Percentiles rank a stretch among this genome's conserved stretches.
Evolutionary conservation across 2,113 vertebrate genomes (phyloP).

Genomic region (Rynchops niger): DNA sequence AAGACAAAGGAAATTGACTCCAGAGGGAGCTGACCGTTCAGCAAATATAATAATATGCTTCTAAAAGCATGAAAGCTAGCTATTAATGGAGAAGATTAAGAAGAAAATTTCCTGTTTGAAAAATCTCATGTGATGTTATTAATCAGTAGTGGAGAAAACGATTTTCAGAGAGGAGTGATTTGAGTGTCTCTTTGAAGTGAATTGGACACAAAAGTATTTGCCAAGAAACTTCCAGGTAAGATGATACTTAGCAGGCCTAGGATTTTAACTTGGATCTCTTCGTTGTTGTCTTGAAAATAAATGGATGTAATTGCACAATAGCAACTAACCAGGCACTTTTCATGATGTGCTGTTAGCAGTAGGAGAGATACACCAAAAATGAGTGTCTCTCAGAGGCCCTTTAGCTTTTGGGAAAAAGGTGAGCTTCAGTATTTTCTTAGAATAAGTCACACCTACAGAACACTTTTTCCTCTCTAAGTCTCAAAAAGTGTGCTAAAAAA

Average conservation of each 20-base stretch:
- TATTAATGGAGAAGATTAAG: background rate
- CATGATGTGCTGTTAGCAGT: background rate
- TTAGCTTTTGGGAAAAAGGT: background rate
- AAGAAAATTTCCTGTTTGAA: background rate
- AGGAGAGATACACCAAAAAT: background rate
- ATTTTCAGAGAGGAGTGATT: background rate
- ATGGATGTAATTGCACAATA: background rate
- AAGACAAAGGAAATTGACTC: background rate
- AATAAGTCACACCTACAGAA: background rate
- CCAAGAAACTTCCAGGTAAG: background rate
- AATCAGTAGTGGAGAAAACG: background rate
- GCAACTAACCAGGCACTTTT: rapidly evolving
- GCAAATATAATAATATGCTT: background rate
- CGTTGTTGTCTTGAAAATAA: background rate
- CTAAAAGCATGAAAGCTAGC: background rate
- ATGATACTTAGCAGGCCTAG: background rate
- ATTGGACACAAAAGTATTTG: background rate
- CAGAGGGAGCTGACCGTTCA: background rate
- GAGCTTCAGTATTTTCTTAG: background rate
- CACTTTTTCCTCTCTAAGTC: background rate
- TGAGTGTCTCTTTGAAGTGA: background rate
- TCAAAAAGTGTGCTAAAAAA: background rate
- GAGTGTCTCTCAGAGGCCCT: background rate
- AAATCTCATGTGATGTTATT: background rate
- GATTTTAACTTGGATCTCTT: background rate